A percentile compares a stretch with the other conserved stretches of the same genome.
Evolutionary conservation across 2,113 vertebrate genomes (phyloP).

Genomic region (Elephas maximus): DNA sequence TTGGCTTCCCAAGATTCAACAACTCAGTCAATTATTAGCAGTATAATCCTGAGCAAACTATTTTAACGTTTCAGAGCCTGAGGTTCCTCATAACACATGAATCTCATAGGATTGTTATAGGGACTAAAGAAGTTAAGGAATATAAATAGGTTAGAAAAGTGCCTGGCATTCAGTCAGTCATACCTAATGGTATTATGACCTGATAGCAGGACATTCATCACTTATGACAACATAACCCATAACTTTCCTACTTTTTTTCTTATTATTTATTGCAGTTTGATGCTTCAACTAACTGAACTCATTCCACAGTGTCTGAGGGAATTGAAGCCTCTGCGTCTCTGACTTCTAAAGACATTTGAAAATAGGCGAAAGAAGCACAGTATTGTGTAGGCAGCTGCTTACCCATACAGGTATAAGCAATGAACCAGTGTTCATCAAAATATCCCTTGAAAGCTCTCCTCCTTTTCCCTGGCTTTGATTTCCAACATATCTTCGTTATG

Average conservation of each 20-base stretch:
- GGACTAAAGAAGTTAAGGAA: background rate
- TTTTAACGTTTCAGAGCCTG: background rate
- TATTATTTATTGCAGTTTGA: background rate
- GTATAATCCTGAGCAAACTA: background rate
- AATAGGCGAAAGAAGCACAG: background rate
- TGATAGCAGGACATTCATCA: background rate
- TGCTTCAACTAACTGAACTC: background rate
- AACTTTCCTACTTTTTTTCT: background rate
- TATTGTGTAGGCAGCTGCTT: background rate
- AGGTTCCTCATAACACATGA: background rate
- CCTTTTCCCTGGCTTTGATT: background rate
- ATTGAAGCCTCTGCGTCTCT: background rate
- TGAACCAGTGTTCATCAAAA: background rate
- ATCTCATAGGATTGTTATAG: background rate
- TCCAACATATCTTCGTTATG: background rate
- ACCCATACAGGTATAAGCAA: background rate
- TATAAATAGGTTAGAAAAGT: background rate
- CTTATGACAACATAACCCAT: background rate
- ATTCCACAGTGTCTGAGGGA: background rate
- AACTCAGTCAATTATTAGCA: background rate
- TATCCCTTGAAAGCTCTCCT: background rate
- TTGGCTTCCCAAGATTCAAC: background rate
- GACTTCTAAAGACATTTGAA: conserved; percentile 18
- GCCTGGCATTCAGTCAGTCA: background rate
- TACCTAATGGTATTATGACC: background rate